Percentiles rank a stretch among this genome's conserved stretches.
Evolutionary conservation across 2,888 invertebrate genomes (phyloP).

Genomic region (Cantharis lateralis): DNA sequence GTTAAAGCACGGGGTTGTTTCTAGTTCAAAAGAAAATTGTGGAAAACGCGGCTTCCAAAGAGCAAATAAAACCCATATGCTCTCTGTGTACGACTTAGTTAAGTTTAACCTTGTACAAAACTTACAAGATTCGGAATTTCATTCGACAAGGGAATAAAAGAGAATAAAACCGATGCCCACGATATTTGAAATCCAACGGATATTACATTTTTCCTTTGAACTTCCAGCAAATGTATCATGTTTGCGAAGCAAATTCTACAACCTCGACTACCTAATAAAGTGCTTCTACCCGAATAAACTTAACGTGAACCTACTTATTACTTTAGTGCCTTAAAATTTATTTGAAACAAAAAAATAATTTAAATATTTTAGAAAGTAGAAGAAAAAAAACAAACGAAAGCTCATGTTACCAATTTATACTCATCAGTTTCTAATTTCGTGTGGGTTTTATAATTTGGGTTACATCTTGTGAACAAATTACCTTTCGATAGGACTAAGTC

Average conservation of each 20-base stretch:
- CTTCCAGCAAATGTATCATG: conserved; percentile 43
- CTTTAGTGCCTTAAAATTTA: background rate
- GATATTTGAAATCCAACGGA: conserved; percentile 47
- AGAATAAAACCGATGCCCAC: conserved; percentile 44
- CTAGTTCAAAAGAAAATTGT: background rate
- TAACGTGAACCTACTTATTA: conserved; percentile 27
- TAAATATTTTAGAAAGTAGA: background rate
- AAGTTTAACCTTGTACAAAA: conserved; percentile 12
- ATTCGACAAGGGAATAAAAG: conserved; percentile 33
- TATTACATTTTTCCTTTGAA: conserved; percentile 51
- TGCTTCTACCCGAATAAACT: conserved; percentile 38
- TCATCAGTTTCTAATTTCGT: background rate
- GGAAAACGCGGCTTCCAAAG: conserved; percentile 1
- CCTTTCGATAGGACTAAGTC: conserved; percentile 11
- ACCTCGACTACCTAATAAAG: conserved; percentile 34
- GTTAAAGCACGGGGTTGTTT: background rate
- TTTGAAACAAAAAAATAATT: background rate
- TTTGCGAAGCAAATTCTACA: conserved; percentile 38
- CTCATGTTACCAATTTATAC: background rate
- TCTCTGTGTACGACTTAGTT: conserved; percentile 13
- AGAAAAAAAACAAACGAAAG: background rate
- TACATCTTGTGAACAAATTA: conserved; percentile 23
- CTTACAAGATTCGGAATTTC: conserved; percentile 11
- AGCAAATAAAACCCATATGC: conserved; percentile 6
- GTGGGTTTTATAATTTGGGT: conserved; percentile 11